These are phyloP conservation scores for Melinaea menophilus DNA, from an alignment of 2,888 invertebrate species.

Conservation along the genomic window DNA sequence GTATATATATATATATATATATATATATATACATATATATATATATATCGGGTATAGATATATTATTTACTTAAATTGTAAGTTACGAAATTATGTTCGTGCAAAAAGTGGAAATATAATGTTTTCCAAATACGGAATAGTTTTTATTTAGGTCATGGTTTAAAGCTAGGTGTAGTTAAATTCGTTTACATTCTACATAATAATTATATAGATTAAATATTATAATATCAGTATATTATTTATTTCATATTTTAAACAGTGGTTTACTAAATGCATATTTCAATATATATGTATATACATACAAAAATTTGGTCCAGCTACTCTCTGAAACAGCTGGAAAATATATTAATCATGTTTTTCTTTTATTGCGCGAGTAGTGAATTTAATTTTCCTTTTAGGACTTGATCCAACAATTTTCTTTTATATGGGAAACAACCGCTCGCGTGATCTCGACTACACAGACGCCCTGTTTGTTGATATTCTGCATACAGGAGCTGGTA, in stretches of 20 bases:
- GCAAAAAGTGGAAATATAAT: not conserved
- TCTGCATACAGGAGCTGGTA: slow-evolving; percentile 91
- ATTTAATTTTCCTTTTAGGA: slow-evolving; percentile 61
- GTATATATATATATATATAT: too few relatives aligned
- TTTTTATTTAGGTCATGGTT: not conserved
- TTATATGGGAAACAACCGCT: slow-evolving; percentile 89
- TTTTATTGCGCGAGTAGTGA: not conserved
- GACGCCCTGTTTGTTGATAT: slow-evolving; percentile 91
- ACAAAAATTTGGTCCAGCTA: too few relatives aligned
- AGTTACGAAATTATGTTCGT: not conserved
- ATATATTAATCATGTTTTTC: too few relatives aligned
- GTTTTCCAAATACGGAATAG: not conserved
- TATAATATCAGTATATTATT: too few relatives aligned
- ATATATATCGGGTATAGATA: not conserved
- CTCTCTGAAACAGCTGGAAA: too few relatives aligned
- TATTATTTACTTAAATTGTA: not conserved
- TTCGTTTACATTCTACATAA: too few relatives aligned
- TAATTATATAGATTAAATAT: too few relatives aligned
- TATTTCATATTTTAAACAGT: too few relatives aligned
- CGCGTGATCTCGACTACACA: slow-evolving; percentile 86
- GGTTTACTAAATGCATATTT: too few relatives aligned
- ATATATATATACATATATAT: too few relatives aligned
- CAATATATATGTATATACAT: too few relatives aligned
- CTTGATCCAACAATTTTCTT: slow-evolving; percentile 92
- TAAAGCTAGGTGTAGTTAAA: not conserved